Evolutionary conservation across 2,888 invertebrate genomes (phyloP), one percentile per base, ranked within the genome.

Genomic region (Temnothorax rugatulus): DNA sequence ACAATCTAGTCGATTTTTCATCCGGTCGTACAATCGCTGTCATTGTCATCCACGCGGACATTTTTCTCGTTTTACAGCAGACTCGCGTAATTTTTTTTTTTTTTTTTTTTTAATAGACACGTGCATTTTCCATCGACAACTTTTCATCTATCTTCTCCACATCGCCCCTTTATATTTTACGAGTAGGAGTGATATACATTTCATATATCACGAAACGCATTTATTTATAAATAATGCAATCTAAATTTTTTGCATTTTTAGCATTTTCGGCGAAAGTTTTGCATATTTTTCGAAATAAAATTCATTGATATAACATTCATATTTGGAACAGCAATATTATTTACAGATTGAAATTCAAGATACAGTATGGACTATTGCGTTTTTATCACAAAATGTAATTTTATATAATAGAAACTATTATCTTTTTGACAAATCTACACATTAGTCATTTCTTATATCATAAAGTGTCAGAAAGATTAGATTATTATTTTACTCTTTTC

Each of bases 1-100:
- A 73, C 73, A 79, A 71, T 71, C 73, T 41, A 71, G 71, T 79
- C 79, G 25, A 79, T 79, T 79, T 79, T 79, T 79, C 73, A 71
- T 8, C 13, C 47, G 18, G 18, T 18, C 44, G 44, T 59, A 71
- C 79, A 73, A 57, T 71, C 59, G 47, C 47, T 47, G 59, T 71
- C 57, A 25, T 71, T 71, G 71, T 79, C 79, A 79, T 59, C 73
- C 47, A 59, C 13, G 59, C 59, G 38, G 59, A 73, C 59, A 47
- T 71, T 71, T 79, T 38, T 73, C 47, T 79, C 59, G 25, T 79
- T 59, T 18, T 21, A 71, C 47, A 21, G 41, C 5, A 18, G 15
- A 79, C 44, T 25, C 21, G 18, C 34, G 73, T 61, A 71, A 73
- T 34, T n/a, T 38, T 76, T 76, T 64, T 79, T 21, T 59, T 64